These are phyloP conservation scores for Drosophila fuyamai DNA, from an alignment of 1,140 invertebrate genomes.

Conservation along the genomic window DNA sequence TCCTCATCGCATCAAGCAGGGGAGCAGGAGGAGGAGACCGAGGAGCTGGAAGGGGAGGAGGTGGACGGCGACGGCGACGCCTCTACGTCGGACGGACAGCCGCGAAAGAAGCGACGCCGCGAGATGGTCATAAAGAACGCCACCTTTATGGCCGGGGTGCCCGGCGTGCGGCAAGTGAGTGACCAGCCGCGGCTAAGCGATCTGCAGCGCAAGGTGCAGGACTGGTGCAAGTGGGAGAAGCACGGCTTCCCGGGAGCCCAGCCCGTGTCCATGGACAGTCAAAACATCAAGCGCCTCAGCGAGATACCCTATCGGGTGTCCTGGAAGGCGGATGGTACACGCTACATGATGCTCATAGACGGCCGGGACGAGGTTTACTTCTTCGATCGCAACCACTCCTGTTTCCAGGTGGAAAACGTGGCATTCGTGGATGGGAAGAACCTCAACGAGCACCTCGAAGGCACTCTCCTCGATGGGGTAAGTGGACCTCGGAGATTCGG, in stretches of 20 bases:
- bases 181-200: slow-evolving; percentile 86
- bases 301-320: slow-evolving; percentile 96
- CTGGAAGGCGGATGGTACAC: slow-evolving; percentile 99
- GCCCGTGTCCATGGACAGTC: slow-evolving; percentile 97
- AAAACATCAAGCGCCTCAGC: slow-evolving; percentile 92
- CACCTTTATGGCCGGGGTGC: slow-evolving; percentile 92
- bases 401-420: slow-evolving; percentile 94
- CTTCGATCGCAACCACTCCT: slow-evolving; percentile 97
- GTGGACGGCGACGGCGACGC: slow-evolving; percentile 51
- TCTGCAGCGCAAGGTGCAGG: slow-evolving; percentile 92
- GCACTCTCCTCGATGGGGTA: slow-evolving; percentile 96
- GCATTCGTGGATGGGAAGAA: slow-evolving; percentile 92
- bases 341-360: slow-evolving; percentile 98
- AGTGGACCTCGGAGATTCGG: not conserved
- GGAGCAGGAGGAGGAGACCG: slow-evolving; percentile 17
- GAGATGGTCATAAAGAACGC: slow-evolving; percentile 86
- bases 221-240: slow-evolving; percentile 92
- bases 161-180: slow-evolving; percentile 87
- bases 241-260: slow-evolving; percentile 97
- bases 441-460: slow-evolving; percentile 88
- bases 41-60: slow-evolving; percentile 52
- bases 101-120: slow-evolving; percentile 69
- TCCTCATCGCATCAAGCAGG: slow-evolving; percentile 59
- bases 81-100: slow-evolving; percentile 41
- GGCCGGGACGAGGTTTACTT: slow-evolving; percentile 94